Percentiles rank a stretch among this genome's conserved stretches.
phyloP scores from a whole-genome alignment of 1,140 invertebrate genomes.

The Pogonus chalceus region DNA sequence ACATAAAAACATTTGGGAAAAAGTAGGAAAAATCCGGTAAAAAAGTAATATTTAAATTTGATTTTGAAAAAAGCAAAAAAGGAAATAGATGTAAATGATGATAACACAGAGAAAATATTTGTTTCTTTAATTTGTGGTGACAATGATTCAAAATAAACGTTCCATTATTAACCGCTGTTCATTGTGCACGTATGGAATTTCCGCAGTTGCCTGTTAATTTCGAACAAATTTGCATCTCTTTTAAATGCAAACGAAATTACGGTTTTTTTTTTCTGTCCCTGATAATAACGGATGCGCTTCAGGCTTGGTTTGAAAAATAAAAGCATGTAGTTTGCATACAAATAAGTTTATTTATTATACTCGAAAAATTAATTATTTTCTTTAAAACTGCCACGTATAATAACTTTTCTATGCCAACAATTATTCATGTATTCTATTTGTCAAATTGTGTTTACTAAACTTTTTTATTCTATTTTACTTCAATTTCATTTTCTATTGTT shows the following conservation, averaged over 20 bases:
- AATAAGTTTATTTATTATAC: neutral
- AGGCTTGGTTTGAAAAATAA: neutral
- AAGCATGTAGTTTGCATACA: neutral
- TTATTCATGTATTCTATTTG: no score
- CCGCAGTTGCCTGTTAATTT: neutral
- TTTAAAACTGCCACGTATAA: no score
- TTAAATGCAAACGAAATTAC: conserved; percentile 5
- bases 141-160: neutral
- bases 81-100: neutral
- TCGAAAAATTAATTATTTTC: conserved; percentile 5
- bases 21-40: no score
- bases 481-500: no score
- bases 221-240: conserved; percentile 1
- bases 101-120: neutral
- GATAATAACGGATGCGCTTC: neutral
- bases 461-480: no score
- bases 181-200: neutral
- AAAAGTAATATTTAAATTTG: neutral
- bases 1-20: no score
- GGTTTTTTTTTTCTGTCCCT: conserved; percentile 1
- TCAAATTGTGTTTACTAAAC: no score
- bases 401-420: no score
- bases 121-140: neutral
- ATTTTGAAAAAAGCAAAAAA: neutral
- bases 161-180: neutral